Evolutionary conservation across 2,888 invertebrate genomes (phyloP), one percentile per base, ranked within the genome.

Genomic region (Maniola hyperantus): DNA sequence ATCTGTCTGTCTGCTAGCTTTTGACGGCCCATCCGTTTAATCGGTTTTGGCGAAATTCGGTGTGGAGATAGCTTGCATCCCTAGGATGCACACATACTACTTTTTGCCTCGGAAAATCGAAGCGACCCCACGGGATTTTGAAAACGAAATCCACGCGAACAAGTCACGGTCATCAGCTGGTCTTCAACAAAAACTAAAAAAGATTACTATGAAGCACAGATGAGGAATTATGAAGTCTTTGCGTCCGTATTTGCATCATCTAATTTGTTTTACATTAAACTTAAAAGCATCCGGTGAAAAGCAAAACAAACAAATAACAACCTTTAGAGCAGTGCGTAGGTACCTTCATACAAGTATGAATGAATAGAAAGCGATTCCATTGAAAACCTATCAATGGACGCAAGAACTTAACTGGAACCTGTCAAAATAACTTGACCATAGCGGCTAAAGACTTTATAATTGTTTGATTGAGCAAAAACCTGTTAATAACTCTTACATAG

Each of bases 351-450:
- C 62, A 60, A 58, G 71, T 67, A 70, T 78, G 71, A 74, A 74
- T 73, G 66, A 72, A 79, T 79, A 73, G 81, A 83, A 83, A 83
- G 81, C 73, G 64, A 58, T 53, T 65, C 75, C 75, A 81, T 77
- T 79, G 77, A 73, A 77, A 79, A 77, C 73, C 72, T 74, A 77
- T 82, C 78, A 80, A 77, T 77, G 78, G 72, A 53, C 53, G 57
- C 61, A 64, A 66, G 71, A 69, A 72, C 71, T 71, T 57, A 48
- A 61, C 65, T 65, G 59, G 72, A 74, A 74, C 74, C 64, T 60
- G 76, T 72, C 65, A 71, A 69, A 72, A 68, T 73, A 72, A 64
- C 72, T 68, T 73, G 67, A 67, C 76, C 78, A 72, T 77, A 58
- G 26, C 39, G 39, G 44, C 20, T 67, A 51, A 69, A 50, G 60